Evolutionary conservation across 2,797 vertebrate species (phyloP), one percentile per base, ranked within the genome.

Genomic region (Malacoraja senta): DNA sequence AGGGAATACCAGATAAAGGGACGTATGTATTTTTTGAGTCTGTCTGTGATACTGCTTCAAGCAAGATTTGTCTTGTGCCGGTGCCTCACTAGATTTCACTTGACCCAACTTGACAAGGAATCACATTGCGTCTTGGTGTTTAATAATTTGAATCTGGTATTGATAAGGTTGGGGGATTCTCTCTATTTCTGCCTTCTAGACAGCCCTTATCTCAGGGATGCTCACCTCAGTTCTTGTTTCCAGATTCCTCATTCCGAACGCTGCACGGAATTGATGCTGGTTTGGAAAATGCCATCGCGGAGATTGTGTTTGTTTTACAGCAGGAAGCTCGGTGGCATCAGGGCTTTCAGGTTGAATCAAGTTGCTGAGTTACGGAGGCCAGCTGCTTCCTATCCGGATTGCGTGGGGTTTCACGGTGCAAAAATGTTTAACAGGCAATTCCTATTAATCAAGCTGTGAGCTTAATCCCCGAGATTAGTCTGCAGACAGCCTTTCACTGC

Each of bases 381-480:
- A 65, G 84, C 61, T 88, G 84, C 21, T 88, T 88, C 84, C 84
- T 65, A 88, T 65, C 65, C 10, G 61, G 29, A 68, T 65, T 38
- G 84, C 8, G 61, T 32, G 61, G 21, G n/a, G 61, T 88, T 68
- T 65, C 84, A 19, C 3, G n/a, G 19, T 88, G 44, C 29, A n/a
- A 29, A 65, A 65, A n/a, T 65, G n/a, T 65, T 65, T 65, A 88
- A 88, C 84, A 8, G 63, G 84, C 84, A 35, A 65, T 65, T 88
- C n/a, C 63, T 63, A 88, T 68, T 88, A 65, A 65, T 19, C 84
- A 88, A 65, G n/a, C 84, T 65, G 84, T 10, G 61, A 65, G 58
- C 29, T 2, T 88, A 84, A 84, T 84, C 81, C 81, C 61, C 35
- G 83, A n/a, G 63, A 88, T 88, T 88, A 88, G 84, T 88, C 58